Percentiles rank a stretch among this genome's conserved stretches.
Evolutionary conservation across 2,113 vertebrate genomes (phyloP).

Genomic region (Indicator maculatus): DNA sequence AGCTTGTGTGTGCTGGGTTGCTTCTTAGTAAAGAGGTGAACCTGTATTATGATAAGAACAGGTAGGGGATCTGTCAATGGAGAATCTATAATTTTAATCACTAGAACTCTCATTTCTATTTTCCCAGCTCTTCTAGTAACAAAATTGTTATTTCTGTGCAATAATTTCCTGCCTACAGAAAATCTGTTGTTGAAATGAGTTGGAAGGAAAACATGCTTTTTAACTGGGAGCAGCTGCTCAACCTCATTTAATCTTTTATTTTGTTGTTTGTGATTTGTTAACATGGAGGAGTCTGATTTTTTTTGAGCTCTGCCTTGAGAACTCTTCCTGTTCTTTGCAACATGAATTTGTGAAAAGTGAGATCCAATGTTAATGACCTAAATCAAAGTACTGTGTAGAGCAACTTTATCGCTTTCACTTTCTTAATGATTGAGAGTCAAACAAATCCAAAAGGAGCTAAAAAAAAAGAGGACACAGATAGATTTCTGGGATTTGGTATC

Average conservation of each 20-base stretch:
- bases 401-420: neutral
- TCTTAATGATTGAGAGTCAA: neutral
- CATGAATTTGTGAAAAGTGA: neutral
- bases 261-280: neutral
- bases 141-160: slow-evolving; percentile 13
- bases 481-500: neutral
- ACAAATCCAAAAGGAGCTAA: neutral
- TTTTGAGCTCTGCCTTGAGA: neutral
- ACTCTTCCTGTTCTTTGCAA: neutral
- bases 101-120: neutral
- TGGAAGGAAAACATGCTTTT: slow-evolving; percentile 23
- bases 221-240: slow-evolving; percentile 45
- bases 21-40: neutral
- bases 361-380: neutral
- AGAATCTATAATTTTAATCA: neutral
- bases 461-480: neutral
- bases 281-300: neutral
- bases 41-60: neutral
- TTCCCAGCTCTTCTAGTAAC: neutral
- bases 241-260: slow-evolving; percentile 22
- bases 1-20: neutral
- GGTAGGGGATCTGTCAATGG: neutral
- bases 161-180: slow-evolving; percentile 25
- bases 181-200: slow-evolving; percentile 43
- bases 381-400: neutral